Evolutionary conservation across 1,140 invertebrate genomes (phyloP), one percentile per base, ranked within the genome.

Genomic region (Yoshiicerus persimilis): DNA sequence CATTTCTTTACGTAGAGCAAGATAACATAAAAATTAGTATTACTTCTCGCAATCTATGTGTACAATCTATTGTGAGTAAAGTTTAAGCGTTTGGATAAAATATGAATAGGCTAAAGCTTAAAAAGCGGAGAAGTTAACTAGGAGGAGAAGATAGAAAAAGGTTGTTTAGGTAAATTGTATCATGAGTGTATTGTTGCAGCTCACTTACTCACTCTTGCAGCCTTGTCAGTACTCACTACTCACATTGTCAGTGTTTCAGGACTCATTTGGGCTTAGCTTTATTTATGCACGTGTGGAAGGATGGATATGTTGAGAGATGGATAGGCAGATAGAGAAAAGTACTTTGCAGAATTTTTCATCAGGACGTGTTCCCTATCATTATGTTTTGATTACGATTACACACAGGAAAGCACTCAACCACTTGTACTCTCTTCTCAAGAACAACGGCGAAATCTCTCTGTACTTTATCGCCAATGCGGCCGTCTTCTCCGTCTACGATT

Each of bases 401-500:
- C 38, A 77, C 88, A 91, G 90, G 47, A 91, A 91, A 88, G 88
- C 87, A 27, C 41, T 91, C 10, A 36, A 56, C 36, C 84, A 38
- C 23, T 75, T 91, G 27, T 87, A 77, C 70, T 34, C 87, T 30
- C 62, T 91, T 16, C 64, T 91, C 16, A 87, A 91, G 39, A 41
- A 36, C 13, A 83, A 86, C 41, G 90, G 90, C 41, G 90, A 91
- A 89, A 88, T 91, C 66, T 88, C 75, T 25, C 64, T 91, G 25
- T 91, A 91, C 56, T 91, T 89, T 80, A 88, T 91, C 30, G 86
- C 89, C 13, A 89, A 87, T 64, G 90, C 88, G 39, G 84, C 87
- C 47, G 88, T 91, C 10, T 91, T 91, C 39, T 88, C 88, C 32
- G 90, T 89, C 16, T 91, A 91, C 56, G 90, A 91, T 27, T 30